Conservation (phyloP, 2,113 vertebrate genomes). For the Motacilla alba region DNA sequence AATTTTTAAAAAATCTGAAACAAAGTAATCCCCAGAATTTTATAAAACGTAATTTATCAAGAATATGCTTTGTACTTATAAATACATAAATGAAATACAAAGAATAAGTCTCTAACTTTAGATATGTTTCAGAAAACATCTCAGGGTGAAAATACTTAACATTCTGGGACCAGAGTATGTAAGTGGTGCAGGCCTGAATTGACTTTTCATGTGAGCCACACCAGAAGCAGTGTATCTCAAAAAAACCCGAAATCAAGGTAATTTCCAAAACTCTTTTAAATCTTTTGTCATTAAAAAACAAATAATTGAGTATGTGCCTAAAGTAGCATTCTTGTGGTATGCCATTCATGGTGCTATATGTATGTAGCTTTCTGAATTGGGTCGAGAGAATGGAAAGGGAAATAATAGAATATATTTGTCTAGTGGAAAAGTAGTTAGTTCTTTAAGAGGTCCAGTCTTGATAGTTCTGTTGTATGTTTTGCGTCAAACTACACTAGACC, state of each 20-base stretch:
- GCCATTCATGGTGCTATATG: accelerated
- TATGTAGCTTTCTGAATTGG: not conserved
- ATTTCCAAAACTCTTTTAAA: not conserved
- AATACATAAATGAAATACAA: not conserved
- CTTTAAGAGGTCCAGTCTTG: not conserved
- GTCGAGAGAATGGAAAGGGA: not conserved
- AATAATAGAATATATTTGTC: not conserved
- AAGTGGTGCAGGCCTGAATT: not conserved
- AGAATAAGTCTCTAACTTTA: not conserved
- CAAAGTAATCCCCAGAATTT: not conserved
- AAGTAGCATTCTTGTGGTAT: not conserved
- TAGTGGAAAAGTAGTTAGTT: not conserved
- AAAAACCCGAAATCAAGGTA: not conserved
- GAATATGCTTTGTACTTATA: not conserved
- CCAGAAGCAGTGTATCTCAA: not conserved
- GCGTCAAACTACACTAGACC: not conserved
- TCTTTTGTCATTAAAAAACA: not conserved
- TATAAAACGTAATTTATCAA: not conserved
- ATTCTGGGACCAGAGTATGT: not conserved
- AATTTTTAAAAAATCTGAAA: not conserved
- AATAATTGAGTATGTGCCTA: not conserved
- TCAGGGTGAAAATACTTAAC: not conserved
- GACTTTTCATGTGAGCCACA: accelerated
- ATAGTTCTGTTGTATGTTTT: not conserved
- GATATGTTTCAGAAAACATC: not conserved